A percentile compares a stretch with the other conserved stretches of the same genome.
Conservation (phyloP, 2,888 invertebrate species). For the Deilephila elpenor region DNA sequence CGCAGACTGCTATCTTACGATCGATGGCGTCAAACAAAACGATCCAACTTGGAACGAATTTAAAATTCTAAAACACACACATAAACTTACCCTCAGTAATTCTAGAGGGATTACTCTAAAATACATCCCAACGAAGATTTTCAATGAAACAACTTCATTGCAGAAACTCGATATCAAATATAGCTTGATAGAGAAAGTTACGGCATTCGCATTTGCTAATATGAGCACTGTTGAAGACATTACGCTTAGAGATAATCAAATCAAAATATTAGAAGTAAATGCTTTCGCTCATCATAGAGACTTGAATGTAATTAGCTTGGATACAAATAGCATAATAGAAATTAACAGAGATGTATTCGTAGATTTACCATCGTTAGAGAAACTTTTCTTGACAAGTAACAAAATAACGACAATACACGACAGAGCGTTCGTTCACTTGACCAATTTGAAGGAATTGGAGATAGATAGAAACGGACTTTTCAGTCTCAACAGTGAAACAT, state of each 20-base stretch:
- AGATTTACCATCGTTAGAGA: conserved; percentile 87
- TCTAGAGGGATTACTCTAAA: conserved; percentile 86
- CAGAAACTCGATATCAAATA: conserved; percentile 86
- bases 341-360: conserved; percentile 90
- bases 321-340: conserved; percentile 89
- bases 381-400: conserved; percentile 92
- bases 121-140: conserved; percentile 87
- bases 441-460: conserved; percentile 90
- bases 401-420: conserved; percentile 93
- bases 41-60: conserved; percentile 88
- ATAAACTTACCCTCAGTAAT: conserved; percentile 87
- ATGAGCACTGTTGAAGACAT: conserved; percentile 87
- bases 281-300: conserved; percentile 89
- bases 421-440: conserved; percentile 89
- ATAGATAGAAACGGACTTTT: conserved; percentile 89
- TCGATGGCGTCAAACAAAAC: conserved; percentile 81
- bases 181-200: conserved; percentile 87
- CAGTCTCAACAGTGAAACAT: conserved; percentile 90
- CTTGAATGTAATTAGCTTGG: conserved; percentile 86
- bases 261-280: conserved; percentile 85
- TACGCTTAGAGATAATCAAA: conserved; percentile 87
- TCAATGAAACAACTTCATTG: conserved; percentile 85
- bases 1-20: conserved; percentile 89
- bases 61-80: conserved; percentile 84
- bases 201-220: conserved; percentile 89